phyloP scores from a whole-genome alignment of 2,797 vertebrate genomes.

The Betta splendens region DNA sequence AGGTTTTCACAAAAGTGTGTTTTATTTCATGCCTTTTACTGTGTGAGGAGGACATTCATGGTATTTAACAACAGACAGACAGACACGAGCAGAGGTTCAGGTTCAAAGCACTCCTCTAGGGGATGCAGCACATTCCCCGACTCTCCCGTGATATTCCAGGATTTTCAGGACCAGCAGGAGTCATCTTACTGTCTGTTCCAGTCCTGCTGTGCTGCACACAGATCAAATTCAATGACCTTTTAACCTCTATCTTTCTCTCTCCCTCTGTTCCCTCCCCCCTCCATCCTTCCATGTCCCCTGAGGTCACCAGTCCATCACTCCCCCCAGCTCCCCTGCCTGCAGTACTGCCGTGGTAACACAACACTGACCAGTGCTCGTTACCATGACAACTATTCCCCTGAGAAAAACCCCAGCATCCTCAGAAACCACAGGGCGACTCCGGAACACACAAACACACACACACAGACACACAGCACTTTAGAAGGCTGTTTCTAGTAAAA shows the following conservation, averaged over 20 bases:
- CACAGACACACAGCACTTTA: conserved; percentile 46
- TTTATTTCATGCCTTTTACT: background rate
- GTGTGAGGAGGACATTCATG: conserved; percentile 4
- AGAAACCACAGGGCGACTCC: conserved; percentile 63
- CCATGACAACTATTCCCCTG: conserved; percentile 75
- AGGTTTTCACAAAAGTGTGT: no score
- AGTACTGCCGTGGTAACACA: conserved; percentile 80
- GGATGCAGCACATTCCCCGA: conserved; percentile 37
- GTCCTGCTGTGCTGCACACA: conserved; percentile 62
- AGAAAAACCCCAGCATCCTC: conserved; percentile 73
- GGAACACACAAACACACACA: conserved; percentile 42
- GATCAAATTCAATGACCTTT: conserved; percentile 80
- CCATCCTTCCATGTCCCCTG: conserved; percentile 56
- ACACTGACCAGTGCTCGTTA: conserved; percentile 80
- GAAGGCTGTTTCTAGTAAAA: conserved; percentile 65
- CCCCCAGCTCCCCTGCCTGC: conserved; percentile 40
- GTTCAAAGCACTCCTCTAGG: conserved; percentile 8
- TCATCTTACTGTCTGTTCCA: conserved; percentile 59
- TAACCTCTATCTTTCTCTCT: conserved; percentile 72
- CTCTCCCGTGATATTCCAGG: conserved; percentile 48
- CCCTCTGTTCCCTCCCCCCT: conserved; percentile 39
- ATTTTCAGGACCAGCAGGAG: conserved; percentile 57
- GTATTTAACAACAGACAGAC: conserved; percentile 2
- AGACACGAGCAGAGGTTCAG: conserved; percentile 3
- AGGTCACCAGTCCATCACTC: conserved; percentile 66